Base-by-base conservation (phyloP, 2,888 invertebrate species). In the Hemithea aestivaria region DNA sequence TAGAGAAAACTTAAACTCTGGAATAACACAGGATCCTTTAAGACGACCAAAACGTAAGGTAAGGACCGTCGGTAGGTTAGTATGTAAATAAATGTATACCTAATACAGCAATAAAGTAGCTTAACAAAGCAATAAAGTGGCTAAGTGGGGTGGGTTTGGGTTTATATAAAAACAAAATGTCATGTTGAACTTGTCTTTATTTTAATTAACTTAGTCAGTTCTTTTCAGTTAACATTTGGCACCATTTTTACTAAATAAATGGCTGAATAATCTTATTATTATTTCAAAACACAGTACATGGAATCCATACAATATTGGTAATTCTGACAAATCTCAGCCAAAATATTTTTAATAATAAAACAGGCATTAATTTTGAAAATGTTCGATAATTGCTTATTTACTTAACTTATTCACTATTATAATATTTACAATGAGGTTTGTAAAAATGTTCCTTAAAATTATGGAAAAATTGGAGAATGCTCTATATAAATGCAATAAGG, bases 181-280 rank as follows among this genome's bases (percentile, higher is more conserved):
- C 22, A 10, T 41, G 32, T 49, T 47, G 45, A 36, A 47, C 42
- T 31, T 37, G 44, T 51, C 24, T 50, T 53, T 53, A 50, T 48
- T 51, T 58, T 51, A 54, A 55, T 66, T 62, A 67, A 60, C 55
- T 68, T 72, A 73, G 77, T 83, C 83, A 72, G 79, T 83, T 78
- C 75, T 75, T 81, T 78, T 76, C 76, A 74, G 75, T 76, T 76
- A 69, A 80, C 84, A 81, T 85, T 85, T 85, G 85, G 85, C 85
- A 85, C 85, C 75, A 75, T 73, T 71, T 78, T 82, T 74, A 78
- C 78, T 77, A 80, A 69, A 66, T 73, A 77, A 84, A 87, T 87
- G 87, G 87, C 85, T 50, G 48, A 36, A 45, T 42, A 20, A 35
- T n/a, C 16, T 4, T 16, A 16, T 16, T 4, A 16, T 4, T 4